Conservation (phyloP, 2,888 invertebrate genomes). For the Pollenia angustigena region DNA sequence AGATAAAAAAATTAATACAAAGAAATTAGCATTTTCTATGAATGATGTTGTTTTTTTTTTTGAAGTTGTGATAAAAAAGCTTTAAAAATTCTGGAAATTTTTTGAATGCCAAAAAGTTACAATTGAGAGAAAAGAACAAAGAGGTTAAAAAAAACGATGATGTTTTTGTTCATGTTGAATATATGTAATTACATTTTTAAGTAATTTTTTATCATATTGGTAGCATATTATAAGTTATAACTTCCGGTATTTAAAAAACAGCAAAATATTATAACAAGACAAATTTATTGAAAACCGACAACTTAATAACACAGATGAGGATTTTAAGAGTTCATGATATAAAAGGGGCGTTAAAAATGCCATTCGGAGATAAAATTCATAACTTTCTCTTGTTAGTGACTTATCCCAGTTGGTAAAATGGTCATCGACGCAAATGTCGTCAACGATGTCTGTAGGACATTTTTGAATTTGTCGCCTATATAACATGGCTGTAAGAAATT, state of each 20-base stretch:
- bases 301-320: no score
- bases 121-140: neutral
- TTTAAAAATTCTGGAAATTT: conserved; percentile 41
- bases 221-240: conserved; percentile 4
- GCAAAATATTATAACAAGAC: neutral
- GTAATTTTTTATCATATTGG: conserved; percentile 2
- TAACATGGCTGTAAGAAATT: no score
- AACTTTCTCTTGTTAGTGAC: no score
- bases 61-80: neutral
- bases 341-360: no score
- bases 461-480: no score
- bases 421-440: no score
- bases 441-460: no score
- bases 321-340: no score
- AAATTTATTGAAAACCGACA: no score
- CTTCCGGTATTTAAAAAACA: neutral
- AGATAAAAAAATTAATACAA: conserved; percentile 43
- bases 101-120: conserved; percentile 34
- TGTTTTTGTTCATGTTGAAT: neutral
- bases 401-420: no score
- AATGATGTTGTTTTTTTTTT: conserved; percentile 6
- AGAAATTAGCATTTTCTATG: conserved; percentile 57
- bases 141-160: neutral
- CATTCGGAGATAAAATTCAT: no score
- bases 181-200: conserved; percentile 3